Percentiles rank a stretch among this genome's conserved stretches.
phyloP scores from a whole-genome alignment of 2,888 invertebrate species.

The Acrobasis consociella region DNA sequence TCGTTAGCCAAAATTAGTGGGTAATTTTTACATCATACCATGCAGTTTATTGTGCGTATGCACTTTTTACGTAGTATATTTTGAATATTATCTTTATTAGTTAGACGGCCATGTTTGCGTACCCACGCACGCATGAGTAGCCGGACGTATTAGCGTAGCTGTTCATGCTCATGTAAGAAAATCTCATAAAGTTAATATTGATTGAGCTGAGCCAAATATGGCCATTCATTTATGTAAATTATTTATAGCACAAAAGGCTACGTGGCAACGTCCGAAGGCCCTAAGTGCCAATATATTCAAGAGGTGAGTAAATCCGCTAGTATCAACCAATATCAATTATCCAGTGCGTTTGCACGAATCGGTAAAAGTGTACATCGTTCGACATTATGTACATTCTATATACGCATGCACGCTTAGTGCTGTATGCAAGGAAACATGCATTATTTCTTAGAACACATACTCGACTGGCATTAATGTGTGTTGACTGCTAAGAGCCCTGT shows the following conservation, averaged over 20 bases:
- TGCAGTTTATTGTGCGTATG: conserved; percentile 62
- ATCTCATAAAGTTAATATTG: background rate
- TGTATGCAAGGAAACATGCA: conserved; percentile 76
- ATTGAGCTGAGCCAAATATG: background rate
- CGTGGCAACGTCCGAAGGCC: conserved; percentile 37
- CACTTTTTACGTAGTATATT: conserved; percentile 48
- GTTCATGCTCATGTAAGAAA: conserved; percentile 21
- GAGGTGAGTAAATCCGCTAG: conserved; percentile 55
- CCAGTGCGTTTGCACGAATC: conserved; percentile 56
- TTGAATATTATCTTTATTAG: conserved; percentile 41
- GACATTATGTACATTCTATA: conserved; percentile 67
- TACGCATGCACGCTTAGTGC: conserved; percentile 78
- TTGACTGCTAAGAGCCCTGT: conserved; percentile 83
- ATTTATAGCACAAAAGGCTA: conserved; percentile 26
- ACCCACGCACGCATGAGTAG: conserved; percentile 32
- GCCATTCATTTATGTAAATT: background rate
- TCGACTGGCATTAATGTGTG: conserved; percentile 83
- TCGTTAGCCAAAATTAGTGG: conserved; percentile 52
- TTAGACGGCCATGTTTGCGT: conserved; percentile 32
- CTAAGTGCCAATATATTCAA: conserved; percentile 55
- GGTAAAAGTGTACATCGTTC: conserved; percentile 57
- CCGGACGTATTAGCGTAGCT: conserved; percentile 28
- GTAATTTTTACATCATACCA: conserved; percentile 59
- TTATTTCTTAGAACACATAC: conserved; percentile 79
- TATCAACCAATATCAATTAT: conserved; percentile 48